Conservation (phyloP, 2,888 invertebrate species). For the Dicranocentrus wangi region DNA sequence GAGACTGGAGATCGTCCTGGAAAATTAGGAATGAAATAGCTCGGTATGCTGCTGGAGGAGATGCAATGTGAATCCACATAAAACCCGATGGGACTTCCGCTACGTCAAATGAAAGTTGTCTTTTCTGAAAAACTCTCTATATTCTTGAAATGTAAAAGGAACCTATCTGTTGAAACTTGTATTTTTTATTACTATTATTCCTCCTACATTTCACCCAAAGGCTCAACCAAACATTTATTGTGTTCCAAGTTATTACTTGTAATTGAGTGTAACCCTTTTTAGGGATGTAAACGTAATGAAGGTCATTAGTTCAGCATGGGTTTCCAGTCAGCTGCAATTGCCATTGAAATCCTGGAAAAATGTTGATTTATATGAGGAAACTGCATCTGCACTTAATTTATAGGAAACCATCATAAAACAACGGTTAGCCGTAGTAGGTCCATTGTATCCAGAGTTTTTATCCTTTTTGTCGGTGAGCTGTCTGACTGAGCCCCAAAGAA, state of each 20-base stretch:
- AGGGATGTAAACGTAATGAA: conserved; percentile 22
- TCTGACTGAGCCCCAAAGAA: too few species aligned
- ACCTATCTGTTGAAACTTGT: too few species aligned
- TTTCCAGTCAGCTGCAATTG: conserved; percentile 23
- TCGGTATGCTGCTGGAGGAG: too few species aligned
- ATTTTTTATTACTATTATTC: too few species aligned
- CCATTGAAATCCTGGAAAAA: background rate
- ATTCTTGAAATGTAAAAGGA: background rate
- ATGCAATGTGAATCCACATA: background rate
- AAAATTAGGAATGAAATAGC: background rate
- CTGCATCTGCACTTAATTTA: background rate
- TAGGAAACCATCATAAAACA: background rate
- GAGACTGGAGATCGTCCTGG: background rate
- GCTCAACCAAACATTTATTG: too few species aligned
- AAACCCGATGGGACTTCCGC: conserved; percentile 10
- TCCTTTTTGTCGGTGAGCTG: too few species aligned
- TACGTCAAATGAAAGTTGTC: background rate
- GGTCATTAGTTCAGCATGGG: conserved; percentile 27
- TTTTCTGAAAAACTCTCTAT: too few species aligned
- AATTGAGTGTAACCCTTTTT: conserved; percentile 33
- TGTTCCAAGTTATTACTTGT: background rate
- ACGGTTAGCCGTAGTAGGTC: background rate
- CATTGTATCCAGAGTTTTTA: too few species aligned
- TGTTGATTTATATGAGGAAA: conserved; percentile 3
- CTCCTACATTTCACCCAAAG: too few species aligned